Evolutionary conservation across 2,797 vertebrate species (phyloP).

Genomic region (Aselliscus stoliczkanus): DNA sequence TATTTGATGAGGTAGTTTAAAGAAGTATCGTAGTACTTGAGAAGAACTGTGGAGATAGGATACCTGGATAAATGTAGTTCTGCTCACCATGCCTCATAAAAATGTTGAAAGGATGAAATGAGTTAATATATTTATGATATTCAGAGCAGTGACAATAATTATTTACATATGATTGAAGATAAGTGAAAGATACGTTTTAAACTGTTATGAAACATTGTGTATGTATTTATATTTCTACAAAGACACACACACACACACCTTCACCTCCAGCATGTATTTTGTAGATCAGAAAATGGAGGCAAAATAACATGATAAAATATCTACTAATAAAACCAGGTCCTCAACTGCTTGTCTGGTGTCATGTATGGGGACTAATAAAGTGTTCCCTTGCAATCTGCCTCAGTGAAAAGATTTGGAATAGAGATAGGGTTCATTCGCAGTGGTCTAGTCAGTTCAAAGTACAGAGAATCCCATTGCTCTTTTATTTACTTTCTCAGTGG

Average conservation of each 20-base stretch:
- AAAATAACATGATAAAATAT: neutral
- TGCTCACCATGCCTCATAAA: neutral
- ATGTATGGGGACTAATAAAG: conserved; percentile 15
- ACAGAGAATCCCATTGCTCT: neutral
- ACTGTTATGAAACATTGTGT: neutral
- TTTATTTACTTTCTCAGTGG: conserved; percentile 4
- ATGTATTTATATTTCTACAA: neutral
- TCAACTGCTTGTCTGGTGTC: neutral
- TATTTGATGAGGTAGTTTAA: neutral
- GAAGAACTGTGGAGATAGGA: neutral
- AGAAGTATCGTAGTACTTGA: neutral
- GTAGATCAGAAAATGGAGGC: neutral
- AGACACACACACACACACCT: neutral
- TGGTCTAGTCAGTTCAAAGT: neutral
- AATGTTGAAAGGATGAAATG: neutral
- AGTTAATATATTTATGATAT: neutral
- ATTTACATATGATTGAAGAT: neutral
- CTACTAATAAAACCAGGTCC: neutral
- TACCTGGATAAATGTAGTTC: neutral
- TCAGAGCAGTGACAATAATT: neutral
- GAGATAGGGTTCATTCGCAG: neutral
- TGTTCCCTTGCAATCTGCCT: neutral
- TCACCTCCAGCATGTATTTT: neutral
- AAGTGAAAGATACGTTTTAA: neutral
- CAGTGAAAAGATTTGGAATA: neutral